These are phyloP conservation scores for Dasypolia templi DNA, from an alignment of 2,888 invertebrate genomes.

Conservation along the genomic window DNA sequence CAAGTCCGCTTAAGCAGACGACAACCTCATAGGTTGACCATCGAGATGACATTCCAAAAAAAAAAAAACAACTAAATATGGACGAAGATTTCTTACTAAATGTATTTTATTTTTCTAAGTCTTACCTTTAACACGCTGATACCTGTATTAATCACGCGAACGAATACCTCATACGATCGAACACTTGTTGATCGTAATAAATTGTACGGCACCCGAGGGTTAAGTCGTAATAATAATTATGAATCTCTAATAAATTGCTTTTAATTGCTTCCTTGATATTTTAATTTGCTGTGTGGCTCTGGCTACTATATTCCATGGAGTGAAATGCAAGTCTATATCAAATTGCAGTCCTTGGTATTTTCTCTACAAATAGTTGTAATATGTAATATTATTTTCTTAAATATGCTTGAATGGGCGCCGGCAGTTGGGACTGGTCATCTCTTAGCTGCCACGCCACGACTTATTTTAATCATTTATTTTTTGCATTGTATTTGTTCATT, in stretches of 20 bases:
- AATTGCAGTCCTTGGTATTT: conserved; percentile 1
- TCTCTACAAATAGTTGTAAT: not conserved
- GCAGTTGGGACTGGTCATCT: too few species aligned
- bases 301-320: conserved; percentile 8
- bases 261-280: conserved; percentile 62
- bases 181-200: conserved; percentile 66
- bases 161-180: conserved; percentile 48
- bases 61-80: not conserved
- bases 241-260: conserved; percentile 63
- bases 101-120: not conserved
- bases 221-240: conserved; percentile 57
- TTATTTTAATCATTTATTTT: too few species aligned
- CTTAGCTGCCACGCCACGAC: too few species aligned
- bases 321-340: not conserved
- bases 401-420: too few species aligned
- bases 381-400: too few species aligned
- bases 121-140: conserved; percentile 39
- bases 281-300: conserved; percentile 50
- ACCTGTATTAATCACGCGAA: conserved; percentile 38
- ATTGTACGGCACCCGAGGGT: conserved; percentile 50
- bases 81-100: not conserved
- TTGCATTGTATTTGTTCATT: too few species aligned
- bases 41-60: too few species aligned
- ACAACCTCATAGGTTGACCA: too few species aligned
- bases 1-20: too few species aligned